Evolutionary conservation across 2,888 invertebrate genomes (phyloP).

Genomic region (Strigamia crassipes): DNA sequence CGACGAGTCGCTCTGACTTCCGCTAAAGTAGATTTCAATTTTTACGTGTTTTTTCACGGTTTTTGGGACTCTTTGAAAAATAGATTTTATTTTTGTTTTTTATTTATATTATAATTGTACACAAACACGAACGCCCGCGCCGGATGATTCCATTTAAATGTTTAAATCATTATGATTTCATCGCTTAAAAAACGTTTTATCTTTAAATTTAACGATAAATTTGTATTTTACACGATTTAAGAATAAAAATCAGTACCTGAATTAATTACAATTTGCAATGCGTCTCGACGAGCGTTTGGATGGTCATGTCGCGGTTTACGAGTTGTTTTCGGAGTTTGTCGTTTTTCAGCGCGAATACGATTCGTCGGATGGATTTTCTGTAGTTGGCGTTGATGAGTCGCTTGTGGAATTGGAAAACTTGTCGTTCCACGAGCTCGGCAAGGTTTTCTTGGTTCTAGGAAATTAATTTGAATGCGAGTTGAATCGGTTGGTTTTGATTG

Average conservation of each 20-base stretch:
- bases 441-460: neutral
- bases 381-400: neutral
- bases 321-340: neutral
- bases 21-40: neutral
- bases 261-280: neutral
- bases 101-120: no score
- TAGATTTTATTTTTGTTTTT: no score
- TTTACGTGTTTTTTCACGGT: neutral
- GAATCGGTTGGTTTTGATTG: no score
- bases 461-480: no score
- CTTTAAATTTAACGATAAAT: slow-evolving; percentile 52
- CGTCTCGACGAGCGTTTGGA: neutral
- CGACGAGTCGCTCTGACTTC: neutral
- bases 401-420: neutral
- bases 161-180: neutral
- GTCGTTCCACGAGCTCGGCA: neutral
- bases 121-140: no score
- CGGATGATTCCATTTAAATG: neutral
- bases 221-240: neutral
- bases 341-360: slow-evolving; percentile 29
- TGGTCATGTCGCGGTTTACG: neutral
- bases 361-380: neutral
- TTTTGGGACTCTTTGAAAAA: no score
- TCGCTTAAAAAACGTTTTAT: neutral
- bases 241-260: neutral